These are phyloP conservation scores for Formica exsecta DNA, from an alignment of 1,140 invertebrate species.

Conservation along the genomic window DNA sequence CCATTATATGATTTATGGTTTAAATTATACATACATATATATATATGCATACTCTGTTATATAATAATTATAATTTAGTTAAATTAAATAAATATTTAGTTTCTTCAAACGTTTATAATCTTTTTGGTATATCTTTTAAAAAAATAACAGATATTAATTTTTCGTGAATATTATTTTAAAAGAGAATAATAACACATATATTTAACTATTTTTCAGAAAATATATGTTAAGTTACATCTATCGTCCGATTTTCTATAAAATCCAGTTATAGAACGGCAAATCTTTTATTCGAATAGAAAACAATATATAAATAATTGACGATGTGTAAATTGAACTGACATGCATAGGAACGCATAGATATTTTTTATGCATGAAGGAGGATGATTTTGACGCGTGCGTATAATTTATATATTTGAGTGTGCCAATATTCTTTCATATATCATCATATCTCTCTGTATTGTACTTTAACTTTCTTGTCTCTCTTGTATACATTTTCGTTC, in stretches of 20 bases:
- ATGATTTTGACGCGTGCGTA: constrained; percentile 47
- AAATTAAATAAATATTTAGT: background rate
- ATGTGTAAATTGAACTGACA: constrained; percentile 68
- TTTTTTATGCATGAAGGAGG: constrained; percentile 58
- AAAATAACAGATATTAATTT: constrained; percentile 25
- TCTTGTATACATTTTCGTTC: constrained; percentile 21
- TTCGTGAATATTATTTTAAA: constrained; percentile 15
- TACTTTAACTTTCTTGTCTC: constrained; percentile 22
- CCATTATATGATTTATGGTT: constrained; percentile 5
- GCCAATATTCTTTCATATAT: constrained; percentile 39
- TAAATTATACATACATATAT: constrained; percentile 3
- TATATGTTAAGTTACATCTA: constrained; percentile 35
- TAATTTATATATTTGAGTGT: constrained; percentile 41
- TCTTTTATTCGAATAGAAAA: constrained; percentile 47
- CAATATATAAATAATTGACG: constrained; percentile 68
- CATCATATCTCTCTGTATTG: constrained; percentile 8
- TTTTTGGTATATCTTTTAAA: constrained; percentile 30
- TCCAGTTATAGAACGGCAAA: constrained; percentile 11
- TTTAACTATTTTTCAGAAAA: constrained; percentile 41
- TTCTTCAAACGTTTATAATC: constrained; percentile 31
- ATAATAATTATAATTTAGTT: constrained; percentile 12
- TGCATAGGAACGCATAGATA: constrained; percentile 60
- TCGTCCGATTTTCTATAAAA: constrained; percentile 12
- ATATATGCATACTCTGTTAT: background rate
- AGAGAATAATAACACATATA: constrained; percentile 40